Percentiles rank a stretch among this genome's conserved stretches.
Conservation (phyloP, 2,797 vertebrate species). For the Sebastes hubbsi region DNA sequence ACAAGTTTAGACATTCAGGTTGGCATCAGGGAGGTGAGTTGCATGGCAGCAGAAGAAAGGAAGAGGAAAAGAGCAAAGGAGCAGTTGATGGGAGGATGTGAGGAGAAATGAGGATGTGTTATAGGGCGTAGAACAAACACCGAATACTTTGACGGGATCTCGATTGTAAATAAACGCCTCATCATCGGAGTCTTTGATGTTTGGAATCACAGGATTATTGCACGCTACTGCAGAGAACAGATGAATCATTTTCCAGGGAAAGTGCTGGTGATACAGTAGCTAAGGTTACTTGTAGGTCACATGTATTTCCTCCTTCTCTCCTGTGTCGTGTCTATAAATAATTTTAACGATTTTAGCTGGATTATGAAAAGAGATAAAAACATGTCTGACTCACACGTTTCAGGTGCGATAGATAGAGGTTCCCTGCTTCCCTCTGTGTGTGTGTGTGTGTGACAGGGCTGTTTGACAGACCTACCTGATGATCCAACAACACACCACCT, state of each 20-base stretch:
- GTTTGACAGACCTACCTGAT: slow-evolving; percentile 60
- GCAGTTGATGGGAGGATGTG: slow-evolving; percentile 37
- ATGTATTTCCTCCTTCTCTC: background rate
- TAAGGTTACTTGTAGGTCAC: background rate
- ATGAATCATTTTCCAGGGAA: background rate
- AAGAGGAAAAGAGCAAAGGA: background rate
- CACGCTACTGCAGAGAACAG: background rate
- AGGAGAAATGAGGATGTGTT: slow-evolving; percentile 37
- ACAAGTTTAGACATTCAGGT: background rate
- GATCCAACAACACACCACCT: slow-evolving; percentile 63
- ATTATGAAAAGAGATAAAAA: background rate
- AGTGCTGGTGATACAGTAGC: background rate
- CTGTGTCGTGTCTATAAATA: background rate
- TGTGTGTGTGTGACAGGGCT: slow-evolving; percentile 30
- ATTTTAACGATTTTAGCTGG: background rate
- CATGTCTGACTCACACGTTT: background rate
- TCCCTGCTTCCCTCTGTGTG: background rate
- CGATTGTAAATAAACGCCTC: slow-evolving; percentile 4
- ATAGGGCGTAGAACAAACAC: slow-evolving; percentile 27
- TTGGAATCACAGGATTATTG: background rate
- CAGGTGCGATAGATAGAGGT: background rate
- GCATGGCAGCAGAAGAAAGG: slow-evolving; percentile 41
- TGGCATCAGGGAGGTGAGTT: slow-evolving; percentile 13
- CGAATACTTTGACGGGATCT: slow-evolving; percentile 13
- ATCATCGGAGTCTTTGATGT: slow-evolving; percentile 14